Evolutionary conservation across 2,113 vertebrate genomes (phyloP).

Genomic region (Rhipidura dahli): DNA sequence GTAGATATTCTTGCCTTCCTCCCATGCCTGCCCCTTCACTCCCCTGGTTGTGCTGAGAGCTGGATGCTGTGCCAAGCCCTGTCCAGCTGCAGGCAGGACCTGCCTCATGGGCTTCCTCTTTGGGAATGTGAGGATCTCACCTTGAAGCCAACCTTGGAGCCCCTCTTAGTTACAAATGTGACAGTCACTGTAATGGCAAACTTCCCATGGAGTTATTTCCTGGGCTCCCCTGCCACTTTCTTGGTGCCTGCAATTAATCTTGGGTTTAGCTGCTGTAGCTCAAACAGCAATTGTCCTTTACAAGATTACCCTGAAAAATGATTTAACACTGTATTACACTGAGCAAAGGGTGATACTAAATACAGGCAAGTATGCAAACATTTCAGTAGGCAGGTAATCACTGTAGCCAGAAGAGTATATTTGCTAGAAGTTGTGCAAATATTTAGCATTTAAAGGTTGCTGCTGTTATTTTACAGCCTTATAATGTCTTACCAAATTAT

Average conservation of each 20-base stretch:
- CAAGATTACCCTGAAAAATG: conserved; percentile 34
- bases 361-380: conserved; percentile 37
- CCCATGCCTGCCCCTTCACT: accelerated
- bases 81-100: neutral
- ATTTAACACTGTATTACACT: conserved; percentile 41
- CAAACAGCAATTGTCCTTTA: conserved; percentile 44
- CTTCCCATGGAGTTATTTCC: neutral
- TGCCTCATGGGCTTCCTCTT: accelerated
- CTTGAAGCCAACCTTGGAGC: neutral
- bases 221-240: neutral
- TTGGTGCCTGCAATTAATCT: conserved; percentile 4
- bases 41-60: accelerated
- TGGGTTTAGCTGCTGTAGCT: neutral
- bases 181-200: neutral
- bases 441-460: conserved; percentile 59
- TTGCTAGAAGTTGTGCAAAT: conserved; percentile 56
- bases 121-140: neutral
- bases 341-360: conserved; percentile 22
- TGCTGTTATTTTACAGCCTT: conserved; percentile 28
- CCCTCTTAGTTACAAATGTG: neutral
- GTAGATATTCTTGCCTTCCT: neutral
- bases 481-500: neutral
- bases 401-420: conserved; percentile 44
- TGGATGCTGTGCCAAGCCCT: too few species aligned
- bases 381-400: conserved; percentile 28